These are phyloP conservation scores for Cichlasoma orientale DNA, from an alignment of 2,797 vertebrate genomes.

Conservation along the genomic window DNA sequence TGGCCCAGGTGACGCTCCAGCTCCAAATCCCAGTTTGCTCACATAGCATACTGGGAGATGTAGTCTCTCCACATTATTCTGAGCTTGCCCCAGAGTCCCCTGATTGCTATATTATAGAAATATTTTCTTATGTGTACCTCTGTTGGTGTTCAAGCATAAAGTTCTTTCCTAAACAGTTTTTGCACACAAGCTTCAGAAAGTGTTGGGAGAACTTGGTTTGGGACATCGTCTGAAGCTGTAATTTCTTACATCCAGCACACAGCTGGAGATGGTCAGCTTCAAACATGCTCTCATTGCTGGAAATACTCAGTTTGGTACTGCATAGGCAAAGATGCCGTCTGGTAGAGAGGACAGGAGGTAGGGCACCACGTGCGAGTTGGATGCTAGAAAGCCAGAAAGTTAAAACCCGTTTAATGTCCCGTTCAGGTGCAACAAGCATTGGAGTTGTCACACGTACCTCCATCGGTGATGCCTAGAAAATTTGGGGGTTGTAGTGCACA, in stretches of 20 bases:
- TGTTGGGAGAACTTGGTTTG: background rate
- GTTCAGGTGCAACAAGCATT: too few species aligned
- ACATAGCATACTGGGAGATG: slow-evolving; percentile 19
- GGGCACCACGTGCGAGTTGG: background rate
- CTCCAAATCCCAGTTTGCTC: background rate
- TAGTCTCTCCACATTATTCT: background rate
- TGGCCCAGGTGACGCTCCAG: background rate
- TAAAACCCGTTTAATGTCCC: too few species aligned
- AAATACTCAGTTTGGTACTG: background rate
- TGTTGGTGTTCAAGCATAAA: background rate
- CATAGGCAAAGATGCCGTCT: background rate
- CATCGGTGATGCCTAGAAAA: too few species aligned
- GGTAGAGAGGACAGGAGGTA: background rate
- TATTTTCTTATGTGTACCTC: background rate
- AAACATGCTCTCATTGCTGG: background rate
- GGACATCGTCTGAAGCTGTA: background rate
- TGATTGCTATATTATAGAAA: background rate
- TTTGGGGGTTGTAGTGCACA: too few species aligned
- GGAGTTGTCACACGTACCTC: too few species aligned
- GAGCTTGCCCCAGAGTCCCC: background rate
- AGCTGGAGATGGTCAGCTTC: background rate
- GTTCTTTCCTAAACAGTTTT: background rate
- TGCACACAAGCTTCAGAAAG: background rate
- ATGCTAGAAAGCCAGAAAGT: too few species aligned
- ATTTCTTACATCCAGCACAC: background rate